Conservation (phyloP, 2,113 vertebrate species). For the Cololabis saira region DNA sequence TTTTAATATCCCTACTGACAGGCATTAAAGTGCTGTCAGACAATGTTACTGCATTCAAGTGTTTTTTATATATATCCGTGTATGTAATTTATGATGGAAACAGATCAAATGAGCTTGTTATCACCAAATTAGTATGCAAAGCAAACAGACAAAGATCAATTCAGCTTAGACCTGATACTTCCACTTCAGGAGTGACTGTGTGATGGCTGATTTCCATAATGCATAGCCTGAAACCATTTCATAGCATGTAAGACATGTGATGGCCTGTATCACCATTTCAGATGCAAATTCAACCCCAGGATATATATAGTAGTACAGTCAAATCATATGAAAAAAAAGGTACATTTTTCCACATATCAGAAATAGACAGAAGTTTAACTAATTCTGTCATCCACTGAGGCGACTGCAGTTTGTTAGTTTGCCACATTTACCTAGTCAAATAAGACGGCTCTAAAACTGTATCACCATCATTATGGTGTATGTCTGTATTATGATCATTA, state of each 20-base stretch:
- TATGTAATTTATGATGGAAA: constrained; percentile 19
- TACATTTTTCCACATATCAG: no score
- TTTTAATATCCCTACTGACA: constrained; percentile 34
- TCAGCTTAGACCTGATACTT: constrained; percentile 57
- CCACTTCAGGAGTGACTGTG: constrained; percentile 50
- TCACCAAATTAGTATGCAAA: constrained; percentile 50
- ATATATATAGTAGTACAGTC: background rate
- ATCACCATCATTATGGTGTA: no score
- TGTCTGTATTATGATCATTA: no score
- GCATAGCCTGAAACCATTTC: constrained; percentile 35
- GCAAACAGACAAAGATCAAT: constrained; percentile 58
- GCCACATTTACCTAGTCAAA: no score
- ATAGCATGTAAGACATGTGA: constrained; percentile 29
- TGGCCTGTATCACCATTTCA: constrained; percentile 5
- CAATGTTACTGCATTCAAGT: constrained; percentile 54
- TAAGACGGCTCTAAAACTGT: no score
- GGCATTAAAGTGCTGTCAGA: constrained; percentile 48
- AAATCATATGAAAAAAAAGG: no score
- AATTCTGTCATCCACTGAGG: no score
- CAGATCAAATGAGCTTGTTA: constrained; percentile 18
- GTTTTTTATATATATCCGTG: constrained; percentile 51
- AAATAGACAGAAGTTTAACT: no score
- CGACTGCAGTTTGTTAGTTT: no score
- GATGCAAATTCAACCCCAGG: constrained; percentile 19
- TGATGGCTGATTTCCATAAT: constrained; percentile 57